Percentiles rank a stretch among this genome's conserved stretches.
phyloP scores from a whole-genome alignment of 2,888 invertebrate genomes.

The Leptothorax acervorum region DNA sequence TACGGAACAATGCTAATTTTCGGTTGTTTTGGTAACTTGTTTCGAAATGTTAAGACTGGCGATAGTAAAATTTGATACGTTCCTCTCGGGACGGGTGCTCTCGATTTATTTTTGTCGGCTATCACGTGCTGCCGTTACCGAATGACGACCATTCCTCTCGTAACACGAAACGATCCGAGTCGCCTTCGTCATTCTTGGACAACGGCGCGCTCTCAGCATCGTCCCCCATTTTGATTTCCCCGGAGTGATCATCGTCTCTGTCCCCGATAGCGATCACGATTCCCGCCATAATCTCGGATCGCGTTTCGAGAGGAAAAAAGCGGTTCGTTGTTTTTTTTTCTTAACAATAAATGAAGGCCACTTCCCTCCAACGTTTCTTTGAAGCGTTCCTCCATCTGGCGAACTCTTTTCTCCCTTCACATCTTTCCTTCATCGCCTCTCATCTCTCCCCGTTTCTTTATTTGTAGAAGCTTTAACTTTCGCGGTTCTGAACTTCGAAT shows the following conservation, averaged over 20 bases:
- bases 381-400: constrained; percentile 18
- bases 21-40: not conserved
- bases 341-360: constrained; percentile 28
- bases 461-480: constrained; percentile 42
- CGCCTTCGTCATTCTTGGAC: constrained; percentile 14
- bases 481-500: constrained; percentile 28
- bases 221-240: constrained; percentile 65
- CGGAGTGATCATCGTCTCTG: constrained; percentile 56
- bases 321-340: constrained; percentile 44
- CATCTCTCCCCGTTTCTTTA: not conserved
- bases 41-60: constrained; percentile 2
- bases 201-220: constrained; percentile 32
- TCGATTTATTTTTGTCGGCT: constrained; percentile 29
- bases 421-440: not conserved
- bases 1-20: not conserved
- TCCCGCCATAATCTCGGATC: constrained; percentile 30
- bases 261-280: constrained; percentile 52
- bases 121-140: not conserved
- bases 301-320: not conserved
- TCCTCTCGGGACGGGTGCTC: not conserved
- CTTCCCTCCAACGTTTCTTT: constrained; percentile 13
- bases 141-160: constrained; percentile 47
- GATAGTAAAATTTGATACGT: constrained; percentile 40
- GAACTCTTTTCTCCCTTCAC: not conserved
- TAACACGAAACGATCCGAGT: constrained; percentile 9